Evolutionary conservation across 2,888 invertebrate species (phyloP), one percentile per base, ranked within the genome.

Genomic region (Ptilodon capucinus): DNA sequence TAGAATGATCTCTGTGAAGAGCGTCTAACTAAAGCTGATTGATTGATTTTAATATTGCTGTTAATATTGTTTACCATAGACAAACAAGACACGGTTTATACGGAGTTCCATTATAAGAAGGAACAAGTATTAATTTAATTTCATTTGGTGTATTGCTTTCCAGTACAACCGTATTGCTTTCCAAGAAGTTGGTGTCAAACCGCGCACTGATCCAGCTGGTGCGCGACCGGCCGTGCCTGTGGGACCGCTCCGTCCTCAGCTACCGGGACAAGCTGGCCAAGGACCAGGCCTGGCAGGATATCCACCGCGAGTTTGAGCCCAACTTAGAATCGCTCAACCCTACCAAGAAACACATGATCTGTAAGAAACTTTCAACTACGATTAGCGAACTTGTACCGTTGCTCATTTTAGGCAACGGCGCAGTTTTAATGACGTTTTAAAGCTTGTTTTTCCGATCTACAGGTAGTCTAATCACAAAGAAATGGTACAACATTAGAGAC

Each of bases 401-500:
- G n/a, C n/a, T n/a, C n/a, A n/a, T n/a, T n/a, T n/a, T n/a, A n/a
- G n/a, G n/a, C n/a, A n/a, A n/a, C n/a, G n/a, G n/a, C n/a, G n/a
- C n/a, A n/a, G n/a, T n/a, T n/a, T n/a, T n/a, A n/a, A n/a, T n/a
- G n/a, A n/a, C n/a, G n/a, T n/a, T n/a, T n/a, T n/a, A n/a, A n/a
- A n/a, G n/a, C n/a, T n/a, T n/a, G n/a, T n/a, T n/a, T n/a, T n/a
- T n/a, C n/a, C n/a, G n/a, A 1, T 50, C 14, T 9, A 13, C 60
- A 65, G 64, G 46, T 9, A 11, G 41, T 3, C 6, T 56, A 14
- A 57, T 74, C 39, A 69, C 57, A n/a, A 77, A 76, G 44, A 76
- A 74, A 42, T 79, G 79, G 79, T 69, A 66, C 51, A 78, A 79
- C 61, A 56, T 76, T 2, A 74, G 65, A 23, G 63, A 63, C 40